These are phyloP conservation scores for Gyrodactylus bullatarudis DNA, from an alignment of 1,140 invertebrate species.

Conservation along the genomic window DNA sequence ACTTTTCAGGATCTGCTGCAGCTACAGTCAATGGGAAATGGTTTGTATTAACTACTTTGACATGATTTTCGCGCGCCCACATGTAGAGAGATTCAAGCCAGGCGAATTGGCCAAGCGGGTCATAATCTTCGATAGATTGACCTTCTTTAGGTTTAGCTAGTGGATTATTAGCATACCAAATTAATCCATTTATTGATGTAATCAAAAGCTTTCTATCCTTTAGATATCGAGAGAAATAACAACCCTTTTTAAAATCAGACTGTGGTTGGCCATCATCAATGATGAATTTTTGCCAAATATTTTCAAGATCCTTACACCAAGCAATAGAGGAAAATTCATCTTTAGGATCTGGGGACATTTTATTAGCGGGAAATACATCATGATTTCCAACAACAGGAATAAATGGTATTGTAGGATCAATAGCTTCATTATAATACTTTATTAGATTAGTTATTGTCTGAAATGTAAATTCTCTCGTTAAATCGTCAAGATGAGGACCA, in stretches of 20 bases:
- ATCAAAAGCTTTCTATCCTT: background rate
- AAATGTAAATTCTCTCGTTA: background rate
- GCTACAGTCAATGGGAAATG: background rate
- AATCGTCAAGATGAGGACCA: background rate
- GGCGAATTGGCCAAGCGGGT: background rate
- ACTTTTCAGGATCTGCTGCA: background rate
- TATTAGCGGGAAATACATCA: background rate
- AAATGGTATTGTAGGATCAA: background rate
- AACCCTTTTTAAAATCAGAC: background rate
- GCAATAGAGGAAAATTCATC: background rate
- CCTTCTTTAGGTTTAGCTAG: background rate
- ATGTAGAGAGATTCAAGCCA: background rate
- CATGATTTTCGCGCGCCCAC: background rate
- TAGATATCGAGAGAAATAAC: background rate
- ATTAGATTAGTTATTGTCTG: background rate
- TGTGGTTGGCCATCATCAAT: background rate
- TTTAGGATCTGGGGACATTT: background rate
- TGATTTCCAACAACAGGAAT: background rate
- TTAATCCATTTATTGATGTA: background rate
- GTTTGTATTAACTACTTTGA: background rate
- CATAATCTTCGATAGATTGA: background rate
- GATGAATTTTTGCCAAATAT: background rate
- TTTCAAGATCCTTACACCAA: background rate
- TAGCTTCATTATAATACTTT: background rate
- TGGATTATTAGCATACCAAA: background rate